Conservation (phyloP, 1,140 invertebrate genomes). For the Potamilus streckersoni region DNA sequence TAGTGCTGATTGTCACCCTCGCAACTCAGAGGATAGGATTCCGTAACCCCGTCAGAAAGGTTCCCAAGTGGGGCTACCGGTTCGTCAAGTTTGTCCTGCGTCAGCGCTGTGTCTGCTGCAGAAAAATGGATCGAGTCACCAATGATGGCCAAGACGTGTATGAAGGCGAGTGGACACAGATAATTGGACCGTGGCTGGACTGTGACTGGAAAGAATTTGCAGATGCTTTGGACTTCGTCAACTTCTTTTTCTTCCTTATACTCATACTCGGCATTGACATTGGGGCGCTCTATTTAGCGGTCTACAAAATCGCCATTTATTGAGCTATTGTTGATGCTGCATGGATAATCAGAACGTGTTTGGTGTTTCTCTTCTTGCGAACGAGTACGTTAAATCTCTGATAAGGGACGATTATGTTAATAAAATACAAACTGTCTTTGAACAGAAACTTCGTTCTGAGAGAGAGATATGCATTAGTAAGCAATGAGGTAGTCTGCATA, state of each 20-base stretch:
- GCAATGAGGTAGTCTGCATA: too few relatives aligned
- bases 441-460: too few relatives aligned
- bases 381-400: too few relatives aligned
- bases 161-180: slow-evolving; percentile 25
- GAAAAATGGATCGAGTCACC: slow-evolving; percentile 5
- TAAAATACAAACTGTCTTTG: too few relatives aligned
- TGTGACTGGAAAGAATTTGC: slow-evolving; percentile 28
- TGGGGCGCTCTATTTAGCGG: neutral
- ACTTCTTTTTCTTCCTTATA: slow-evolving; percentile 22
- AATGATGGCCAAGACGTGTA: neutral
- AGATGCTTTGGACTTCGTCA: slow-evolving; percentile 23
- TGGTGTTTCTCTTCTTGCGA: too few relatives aligned
- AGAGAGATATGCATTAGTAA: too few relatives aligned
- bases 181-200: slow-evolving; percentile 25
- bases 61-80: too few relatives aligned
- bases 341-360: too few relatives aligned
- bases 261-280: slow-evolving; percentile 1
- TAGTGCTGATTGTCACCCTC: neutral
- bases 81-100: slow-evolving; percentile 24
- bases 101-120: slow-evolving; percentile 10
- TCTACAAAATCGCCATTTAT: neutral
- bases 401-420: too few relatives aligned
- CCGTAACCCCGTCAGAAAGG: too few relatives aligned
- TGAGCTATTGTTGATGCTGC: neutral
- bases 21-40: too few relatives aligned